These are phyloP conservation scores for Brachypalpus laphriformis DNA, from an alignment of 2,888 invertebrate genomes.

Conservation along the genomic window DNA sequence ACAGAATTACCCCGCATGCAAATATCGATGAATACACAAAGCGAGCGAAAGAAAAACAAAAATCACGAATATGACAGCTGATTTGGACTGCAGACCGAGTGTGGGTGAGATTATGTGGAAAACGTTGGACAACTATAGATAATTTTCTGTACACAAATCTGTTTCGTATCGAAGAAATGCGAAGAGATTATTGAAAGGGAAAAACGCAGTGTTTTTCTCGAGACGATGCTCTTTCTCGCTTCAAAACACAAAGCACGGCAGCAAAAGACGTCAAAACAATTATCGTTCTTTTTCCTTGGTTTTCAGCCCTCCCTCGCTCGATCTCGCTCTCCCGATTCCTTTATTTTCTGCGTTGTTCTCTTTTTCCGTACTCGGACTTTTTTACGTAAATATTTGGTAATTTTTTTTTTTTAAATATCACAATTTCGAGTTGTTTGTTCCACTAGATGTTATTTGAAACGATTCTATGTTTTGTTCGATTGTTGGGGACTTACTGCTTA, in stretches of 20 bases:
- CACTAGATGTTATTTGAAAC: conserved; percentile 5
- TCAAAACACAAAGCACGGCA: conserved; percentile 62
- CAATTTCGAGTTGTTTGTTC: conserved; percentile 43
- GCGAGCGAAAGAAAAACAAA: conserved; percentile 17
- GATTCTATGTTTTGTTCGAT: not conserved
- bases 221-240: conserved; percentile 7
- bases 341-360: conserved; percentile 26
- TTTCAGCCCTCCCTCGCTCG: not conserved
- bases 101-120: not conserved
- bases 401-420: conserved; percentile 52
- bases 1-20: conserved; percentile 33
- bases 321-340: not conserved
- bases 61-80: conserved; percentile 43
- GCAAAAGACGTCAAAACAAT: conserved; percentile 65
- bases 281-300: conserved; percentile 41
- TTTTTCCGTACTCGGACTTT: conserved; percentile 23
- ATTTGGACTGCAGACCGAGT: conserved; percentile 12
- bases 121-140: not conserved
- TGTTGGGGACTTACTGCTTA: not conserved
- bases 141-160: conserved; percentile 9
- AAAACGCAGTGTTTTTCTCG: conserved; percentile 49
- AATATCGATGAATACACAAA: conserved; percentile 48
- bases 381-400: conserved; percentile 66
- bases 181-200: conserved; percentile 41
- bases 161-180: not conserved